Percentiles rank a stretch among this genome's conserved stretches.
Conservation (phyloP, 23 tunicate genomes). For the Diplosoma virens region DNA sequence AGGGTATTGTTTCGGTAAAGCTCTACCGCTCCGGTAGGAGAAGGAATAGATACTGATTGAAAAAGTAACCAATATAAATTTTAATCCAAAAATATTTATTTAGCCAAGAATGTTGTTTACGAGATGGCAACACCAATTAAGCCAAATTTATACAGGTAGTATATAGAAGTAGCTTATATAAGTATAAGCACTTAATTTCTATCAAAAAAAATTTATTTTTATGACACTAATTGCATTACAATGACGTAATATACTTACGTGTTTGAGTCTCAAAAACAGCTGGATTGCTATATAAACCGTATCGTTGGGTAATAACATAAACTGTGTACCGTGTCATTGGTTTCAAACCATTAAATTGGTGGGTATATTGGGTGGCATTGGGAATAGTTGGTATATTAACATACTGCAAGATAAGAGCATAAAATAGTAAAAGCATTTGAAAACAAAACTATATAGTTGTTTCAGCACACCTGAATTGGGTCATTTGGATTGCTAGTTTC, state of each 20-base stretch:
- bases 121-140: no score
- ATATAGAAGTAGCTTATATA: no score
- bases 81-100: neutral
- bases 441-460: no score
- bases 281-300: conserved; percentile 23
- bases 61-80: neutral
- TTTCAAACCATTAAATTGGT: conserved; percentile 27
- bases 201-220: no score
- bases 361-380: conserved; percentile 1
- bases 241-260: conserved; percentile 3
- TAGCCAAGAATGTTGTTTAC: no score
- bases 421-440: no score
- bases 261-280: conserved; percentile 13
- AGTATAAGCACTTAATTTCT: no score
- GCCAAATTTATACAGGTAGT: no score
- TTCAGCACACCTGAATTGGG: conserved; percentile 8
- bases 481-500: neutral
- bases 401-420: conserved; percentile 26
- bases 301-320: conserved; percentile 27
- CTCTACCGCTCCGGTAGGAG: conserved; percentile 17
- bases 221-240: no score
- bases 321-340: conserved; percentile 30
- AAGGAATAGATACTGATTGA: conserved; percentile 24
- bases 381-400: neutral
- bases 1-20: conserved; percentile 30